Conservation (phyloP, 2,113 vertebrate genomes). For the Erythrolamprus reginae region DNA sequence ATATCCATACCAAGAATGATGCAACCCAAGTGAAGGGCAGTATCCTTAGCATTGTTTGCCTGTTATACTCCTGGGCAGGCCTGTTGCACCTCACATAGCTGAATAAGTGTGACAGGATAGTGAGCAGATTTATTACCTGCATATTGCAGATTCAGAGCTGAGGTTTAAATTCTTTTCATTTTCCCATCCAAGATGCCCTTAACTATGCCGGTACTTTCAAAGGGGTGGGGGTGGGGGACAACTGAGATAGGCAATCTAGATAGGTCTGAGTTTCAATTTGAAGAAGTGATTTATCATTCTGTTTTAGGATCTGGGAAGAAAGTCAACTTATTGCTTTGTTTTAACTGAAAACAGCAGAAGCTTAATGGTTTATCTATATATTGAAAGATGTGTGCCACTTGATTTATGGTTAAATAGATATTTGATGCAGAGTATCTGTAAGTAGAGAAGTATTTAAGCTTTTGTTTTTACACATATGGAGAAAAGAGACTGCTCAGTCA, state of each 20-base stretch:
- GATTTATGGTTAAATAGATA: neutral
- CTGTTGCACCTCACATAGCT: neutral
- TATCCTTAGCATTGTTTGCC: neutral
- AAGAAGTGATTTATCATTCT: neutral
- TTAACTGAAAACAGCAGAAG: neutral
- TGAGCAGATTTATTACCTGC: neutral
- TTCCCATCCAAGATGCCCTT: neutral
- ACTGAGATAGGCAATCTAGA: neutral
- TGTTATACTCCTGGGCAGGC: neutral
- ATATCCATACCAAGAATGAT: neutral
- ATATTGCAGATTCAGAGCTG: neutral
- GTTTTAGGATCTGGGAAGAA: neutral
- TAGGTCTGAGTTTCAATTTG: neutral
- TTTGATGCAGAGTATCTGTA: neutral
- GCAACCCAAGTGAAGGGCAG: neutral
- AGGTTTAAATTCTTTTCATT: neutral
- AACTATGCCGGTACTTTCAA: neutral
- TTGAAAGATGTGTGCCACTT: neutral
- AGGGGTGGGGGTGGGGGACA: neutral
- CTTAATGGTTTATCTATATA: neutral
- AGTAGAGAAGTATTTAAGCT: neutral
- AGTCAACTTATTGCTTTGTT: neutral
- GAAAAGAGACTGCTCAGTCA: neutral
- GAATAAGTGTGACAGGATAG: neutral
- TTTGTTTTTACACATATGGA: neutral